Conservation (phyloP, 2,113 vertebrate genomes). For the Hippocampus barbouri region DNA sequence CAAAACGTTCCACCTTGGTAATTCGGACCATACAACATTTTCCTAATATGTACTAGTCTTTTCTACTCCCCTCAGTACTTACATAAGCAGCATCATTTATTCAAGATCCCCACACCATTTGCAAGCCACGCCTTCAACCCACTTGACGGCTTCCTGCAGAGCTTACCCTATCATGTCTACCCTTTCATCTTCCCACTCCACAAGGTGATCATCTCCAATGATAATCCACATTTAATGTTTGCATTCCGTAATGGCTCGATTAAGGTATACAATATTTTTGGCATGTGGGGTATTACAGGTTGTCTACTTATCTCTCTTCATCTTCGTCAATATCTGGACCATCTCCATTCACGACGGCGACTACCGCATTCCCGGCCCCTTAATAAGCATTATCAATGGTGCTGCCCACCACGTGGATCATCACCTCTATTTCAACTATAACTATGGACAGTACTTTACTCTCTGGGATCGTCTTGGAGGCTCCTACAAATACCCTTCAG, state of each 20-base stretch:
- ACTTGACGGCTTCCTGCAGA: constrained; percentile 87
- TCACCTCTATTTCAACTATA: constrained; percentile 89
- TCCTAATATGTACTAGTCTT: not conserved
- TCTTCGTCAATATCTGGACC: constrained; percentile 92
- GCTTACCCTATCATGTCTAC: constrained; percentile 90
- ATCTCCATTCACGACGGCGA: constrained; percentile 92
- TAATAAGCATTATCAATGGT: constrained; percentile 81
- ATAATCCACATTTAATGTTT: not conserved
- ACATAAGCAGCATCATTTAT: constrained; percentile 90
- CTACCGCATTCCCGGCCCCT: constrained; percentile 76
- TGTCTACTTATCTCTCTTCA: constrained; percentile 84
- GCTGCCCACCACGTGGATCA: constrained; percentile 90
- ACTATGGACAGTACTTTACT: constrained; percentile 94
- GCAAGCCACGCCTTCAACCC: constrained; percentile 95
- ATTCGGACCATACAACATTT: too few relatives aligned
- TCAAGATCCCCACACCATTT: constrained; percentile 88
- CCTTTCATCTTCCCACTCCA: constrained; percentile 92
- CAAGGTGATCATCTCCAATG: constrained; percentile 62
- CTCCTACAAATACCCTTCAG: constrained; percentile 83
- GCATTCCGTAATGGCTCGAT: not conserved
- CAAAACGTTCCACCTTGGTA: too few relatives aligned
- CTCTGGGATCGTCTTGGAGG: constrained; percentile 88
- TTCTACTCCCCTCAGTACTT: constrained; percentile 69
- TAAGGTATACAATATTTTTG: not conserved
- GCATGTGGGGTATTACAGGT: constrained; percentile 32